These are phyloP conservation scores for Ailuropoda melanoleuca DNA, from an alignment of 2,113 vertebrate genomes.

Conservation along the genomic window DNA sequence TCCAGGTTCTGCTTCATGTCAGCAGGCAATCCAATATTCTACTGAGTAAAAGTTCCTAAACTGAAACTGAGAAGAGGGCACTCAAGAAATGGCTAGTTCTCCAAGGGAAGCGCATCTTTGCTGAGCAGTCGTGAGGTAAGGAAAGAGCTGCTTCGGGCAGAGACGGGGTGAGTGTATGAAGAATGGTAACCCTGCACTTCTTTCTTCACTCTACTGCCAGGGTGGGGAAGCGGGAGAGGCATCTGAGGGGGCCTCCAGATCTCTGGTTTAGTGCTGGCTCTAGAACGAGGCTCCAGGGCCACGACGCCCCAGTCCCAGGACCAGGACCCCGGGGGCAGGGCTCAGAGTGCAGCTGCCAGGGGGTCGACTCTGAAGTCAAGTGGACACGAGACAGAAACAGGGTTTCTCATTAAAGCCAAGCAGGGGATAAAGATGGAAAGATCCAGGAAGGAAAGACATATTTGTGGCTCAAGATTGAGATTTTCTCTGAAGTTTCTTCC, in stretches of 20 bases:
- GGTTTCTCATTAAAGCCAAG: neutral
- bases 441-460: neutral
- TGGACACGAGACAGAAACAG: neutral
- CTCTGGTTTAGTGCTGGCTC: neutral
- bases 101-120: neutral
- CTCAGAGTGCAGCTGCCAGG: neutral
- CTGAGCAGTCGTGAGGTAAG: neutral
- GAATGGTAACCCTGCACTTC: neutral
- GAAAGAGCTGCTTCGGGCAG: neutral
- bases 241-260: neutral
- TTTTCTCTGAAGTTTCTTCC: conserved; percentile 10
- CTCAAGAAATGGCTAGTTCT: neutral
- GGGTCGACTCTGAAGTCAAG: too few relatives aligned
- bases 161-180: too few relatives aligned
- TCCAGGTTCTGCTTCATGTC: neutral
- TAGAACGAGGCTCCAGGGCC: neutral
- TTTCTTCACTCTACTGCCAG: neutral
- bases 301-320: neutral
- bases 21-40: neutral
- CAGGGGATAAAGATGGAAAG: neutral
- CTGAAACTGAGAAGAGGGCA: neutral
- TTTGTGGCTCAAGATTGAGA: neutral
- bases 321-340: neutral
- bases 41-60: neutral
- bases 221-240: neutral